These are phyloP conservation scores for Dendrophyllia cribrosa DNA, from an alignment of 64 coral and sea anemone species.

Conservation along the genomic window DNA sequence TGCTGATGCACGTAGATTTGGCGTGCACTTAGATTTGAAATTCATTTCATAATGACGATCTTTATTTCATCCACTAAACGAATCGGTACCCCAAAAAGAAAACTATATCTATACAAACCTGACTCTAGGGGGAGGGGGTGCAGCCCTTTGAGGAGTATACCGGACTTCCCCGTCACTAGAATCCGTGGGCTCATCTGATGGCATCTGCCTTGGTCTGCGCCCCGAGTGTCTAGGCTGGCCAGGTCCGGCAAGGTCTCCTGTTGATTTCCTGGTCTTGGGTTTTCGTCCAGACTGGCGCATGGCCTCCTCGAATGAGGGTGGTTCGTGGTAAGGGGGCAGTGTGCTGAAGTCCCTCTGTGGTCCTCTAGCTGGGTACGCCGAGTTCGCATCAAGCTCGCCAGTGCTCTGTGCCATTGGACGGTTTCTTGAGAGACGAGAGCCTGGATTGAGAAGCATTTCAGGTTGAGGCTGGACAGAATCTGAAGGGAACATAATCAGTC, in stretches of 20 bases:
- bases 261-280: slow-evolving; percentile 74
- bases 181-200: slow-evolving; percentile 72
- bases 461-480: slow-evolving; percentile 76
- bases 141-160: slow-evolving; percentile 30
- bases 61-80: no score
- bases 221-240: slow-evolving; percentile 25
- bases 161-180: slow-evolving; percentile 73
- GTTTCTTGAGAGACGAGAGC: slow-evolving; percentile 73
- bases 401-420: slow-evolving; percentile 76
- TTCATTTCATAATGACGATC: no score
- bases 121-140: slow-evolving; percentile 66
- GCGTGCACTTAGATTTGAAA: no score
- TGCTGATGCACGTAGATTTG: no score
- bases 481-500: slow-evolving; percentile 1
- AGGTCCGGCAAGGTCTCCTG: slow-evolving; percentile 72
- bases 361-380: slow-evolving; percentile 74
- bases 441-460: slow-evolving; percentile 85
- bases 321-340: slow-evolving; percentile 86
- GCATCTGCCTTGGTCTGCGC: slow-evolving; percentile 48
- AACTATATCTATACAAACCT: not conserved
- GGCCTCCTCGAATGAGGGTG: slow-evolving; percentile 93
- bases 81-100: no score
- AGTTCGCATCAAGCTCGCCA: slow-evolving; percentile 65
- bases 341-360: slow-evolving; percentile 87
- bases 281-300: slow-evolving; percentile 88